Conservation (phyloP, 1,140 invertebrate genomes). For the Bradynema listronoti region DNA sequence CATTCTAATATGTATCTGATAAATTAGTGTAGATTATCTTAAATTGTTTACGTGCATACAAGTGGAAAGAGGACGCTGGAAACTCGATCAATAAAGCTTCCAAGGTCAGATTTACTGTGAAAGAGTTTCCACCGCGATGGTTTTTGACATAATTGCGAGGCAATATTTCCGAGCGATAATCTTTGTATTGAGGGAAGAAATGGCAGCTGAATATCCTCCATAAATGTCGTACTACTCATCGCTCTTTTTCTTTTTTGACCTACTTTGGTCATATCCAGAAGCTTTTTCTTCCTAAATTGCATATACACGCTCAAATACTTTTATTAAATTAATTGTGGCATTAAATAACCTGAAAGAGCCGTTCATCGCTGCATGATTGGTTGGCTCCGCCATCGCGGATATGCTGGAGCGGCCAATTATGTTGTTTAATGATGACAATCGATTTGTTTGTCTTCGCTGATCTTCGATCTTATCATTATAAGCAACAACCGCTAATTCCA, state of each 20-base stretch:
- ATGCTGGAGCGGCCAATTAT: constrained; percentile 26
- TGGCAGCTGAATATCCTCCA: too few species aligned
- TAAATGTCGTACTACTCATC: too few species aligned
- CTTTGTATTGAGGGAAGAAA: too few species aligned
- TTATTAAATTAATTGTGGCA: too few species aligned
- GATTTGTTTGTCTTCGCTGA: constrained; percentile 40
- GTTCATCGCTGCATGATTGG: constrained; percentile 3
- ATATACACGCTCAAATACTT: too few species aligned
- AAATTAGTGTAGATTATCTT: too few species aligned
- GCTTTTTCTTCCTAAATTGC: too few species aligned
- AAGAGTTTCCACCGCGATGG: constrained; percentile 18
- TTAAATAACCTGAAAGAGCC: background rate
- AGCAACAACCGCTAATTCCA: constrained; percentile 53
- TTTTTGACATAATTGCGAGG: constrained; percentile 8
- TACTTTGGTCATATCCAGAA: too few species aligned
- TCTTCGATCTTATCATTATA: constrained; percentile 57
- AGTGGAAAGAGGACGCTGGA: constrained; percentile 49
- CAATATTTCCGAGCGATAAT: too few species aligned
- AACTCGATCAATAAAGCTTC: constrained; percentile 45
- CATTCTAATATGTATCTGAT: too few species aligned
- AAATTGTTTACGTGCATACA: constrained; percentile 18
- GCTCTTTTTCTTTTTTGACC: too few species aligned
- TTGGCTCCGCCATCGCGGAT: constrained; percentile 15
- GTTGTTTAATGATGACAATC: constrained; percentile 40
- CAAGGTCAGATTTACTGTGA: constrained; percentile 40